Conservation (phyloP, 2,797 vertebrate genomes). For the Poecilia wingei region DNA sequence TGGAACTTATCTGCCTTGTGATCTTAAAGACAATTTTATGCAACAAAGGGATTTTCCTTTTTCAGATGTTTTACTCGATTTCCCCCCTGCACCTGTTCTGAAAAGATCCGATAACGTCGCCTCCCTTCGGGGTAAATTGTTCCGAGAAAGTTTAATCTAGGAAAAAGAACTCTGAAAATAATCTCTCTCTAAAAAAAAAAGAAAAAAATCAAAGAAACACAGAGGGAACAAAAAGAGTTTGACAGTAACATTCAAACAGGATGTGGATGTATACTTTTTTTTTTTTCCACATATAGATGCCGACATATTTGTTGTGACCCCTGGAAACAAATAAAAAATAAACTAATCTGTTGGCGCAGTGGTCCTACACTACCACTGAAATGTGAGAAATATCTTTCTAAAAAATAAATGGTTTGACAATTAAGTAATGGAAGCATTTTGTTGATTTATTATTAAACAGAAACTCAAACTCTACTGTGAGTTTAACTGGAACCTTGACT, state of each 20-base stretch:
- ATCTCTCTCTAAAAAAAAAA: conserved; percentile 16
- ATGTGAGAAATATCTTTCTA: not conserved
- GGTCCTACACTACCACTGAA: not conserved
- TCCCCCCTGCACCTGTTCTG: conserved; percentile 38
- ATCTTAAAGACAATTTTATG: conserved; percentile 55
- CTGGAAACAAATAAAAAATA: not conserved
- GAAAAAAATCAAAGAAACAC: conserved; percentile 49
- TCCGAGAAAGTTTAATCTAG: conserved; percentile 57
- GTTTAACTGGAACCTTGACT: not conserved
- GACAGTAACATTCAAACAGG: not conserved
- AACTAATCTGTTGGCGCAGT: not conserved
- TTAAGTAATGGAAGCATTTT: not conserved
- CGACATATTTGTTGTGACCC: not conserved
- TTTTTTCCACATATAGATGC: not conserved
- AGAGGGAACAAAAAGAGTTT: conserved; percentile 38
- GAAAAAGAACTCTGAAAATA: conserved; percentile 59
- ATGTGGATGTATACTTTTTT: not conserved
- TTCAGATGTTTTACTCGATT: conserved; percentile 67
- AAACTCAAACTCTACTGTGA: not conserved
- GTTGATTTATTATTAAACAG: not conserved
- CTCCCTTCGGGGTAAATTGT: conserved; percentile 64
- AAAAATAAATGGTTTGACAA: not conserved
- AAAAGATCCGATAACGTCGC: conserved; percentile 65
- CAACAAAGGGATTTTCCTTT: conserved; percentile 52
- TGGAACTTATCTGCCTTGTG: conserved; percentile 48